phyloP scores from a whole-genome alignment of 2,888 invertebrate species.

The Drosophila rellima region DNA sequence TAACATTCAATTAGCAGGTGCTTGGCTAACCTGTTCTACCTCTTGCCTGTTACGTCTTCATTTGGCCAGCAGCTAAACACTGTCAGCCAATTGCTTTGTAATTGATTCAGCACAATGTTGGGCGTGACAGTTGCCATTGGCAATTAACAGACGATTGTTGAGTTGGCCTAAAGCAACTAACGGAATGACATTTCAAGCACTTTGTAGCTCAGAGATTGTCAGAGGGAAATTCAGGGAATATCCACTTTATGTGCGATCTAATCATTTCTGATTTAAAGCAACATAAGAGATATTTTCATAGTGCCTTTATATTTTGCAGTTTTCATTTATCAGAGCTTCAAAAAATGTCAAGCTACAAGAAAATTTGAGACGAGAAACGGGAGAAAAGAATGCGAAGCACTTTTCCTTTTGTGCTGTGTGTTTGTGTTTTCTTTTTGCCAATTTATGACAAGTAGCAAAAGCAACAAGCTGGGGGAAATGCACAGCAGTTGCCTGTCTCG shows the following conservation, averaged over 20 bases:
- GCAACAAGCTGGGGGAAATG: constrained; percentile 54
- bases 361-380: constrained; percentile 1
- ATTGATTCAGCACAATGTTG: constrained; percentile 40
- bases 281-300: constrained; percentile 17
- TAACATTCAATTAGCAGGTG: constrained; percentile 75
- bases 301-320: neutral
- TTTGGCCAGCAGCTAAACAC: constrained; percentile 28
- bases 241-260: neutral
- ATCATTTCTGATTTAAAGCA: constrained; percentile 25
- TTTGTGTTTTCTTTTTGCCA: constrained; percentile 58
- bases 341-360: constrained; percentile 60
- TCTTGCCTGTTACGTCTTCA: neutral
- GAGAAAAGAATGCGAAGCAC: constrained; percentile 26
- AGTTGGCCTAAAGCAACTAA: constrained; percentile 16
- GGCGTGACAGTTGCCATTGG: constrained; percentile 27
- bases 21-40: constrained; percentile 37
- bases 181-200: constrained; percentile 1
- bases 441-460: constrained; percentile 73
- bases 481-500: constrained; percentile 15
- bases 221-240: neutral
- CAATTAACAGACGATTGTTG: constrained; percentile 23
- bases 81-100: constrained; percentile 54
- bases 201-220: neutral
- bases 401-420: constrained; percentile 21
- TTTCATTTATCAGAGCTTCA: constrained; percentile 8